Percentiles rank a stretch among this genome's conserved stretches.
Conservation (phyloP, 2,797 vertebrate genomes). For the Aeoliscus strigatus region DNA sequence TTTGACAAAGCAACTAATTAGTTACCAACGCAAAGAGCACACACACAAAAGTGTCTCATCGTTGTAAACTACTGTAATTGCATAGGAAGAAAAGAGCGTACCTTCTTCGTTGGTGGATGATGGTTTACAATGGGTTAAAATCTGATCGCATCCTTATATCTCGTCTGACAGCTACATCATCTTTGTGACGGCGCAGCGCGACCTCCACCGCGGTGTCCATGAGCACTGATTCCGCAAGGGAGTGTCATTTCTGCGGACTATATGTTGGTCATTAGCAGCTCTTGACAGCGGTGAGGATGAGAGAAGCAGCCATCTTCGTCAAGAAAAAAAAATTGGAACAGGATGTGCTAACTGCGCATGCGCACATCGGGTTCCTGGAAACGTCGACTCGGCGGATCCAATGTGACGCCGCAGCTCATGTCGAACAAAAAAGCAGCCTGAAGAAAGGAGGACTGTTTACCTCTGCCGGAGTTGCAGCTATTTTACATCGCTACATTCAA, state of each 20-base stretch:
- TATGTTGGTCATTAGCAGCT: slow-evolving; percentile 47
- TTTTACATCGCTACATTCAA: too few relatives aligned
- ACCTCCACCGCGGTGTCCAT: slow-evolving; percentile 18
- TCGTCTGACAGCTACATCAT: slow-evolving; percentile 60
- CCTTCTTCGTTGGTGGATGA: slow-evolving; percentile 71
- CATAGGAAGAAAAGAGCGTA: slow-evolving; percentile 51
- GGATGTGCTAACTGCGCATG: slow-evolving; percentile 64
- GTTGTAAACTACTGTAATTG: background rate
- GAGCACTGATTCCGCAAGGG: slow-evolving; percentile 1
- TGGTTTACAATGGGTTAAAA: slow-evolving; percentile 69
- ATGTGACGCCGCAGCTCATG: background rate
- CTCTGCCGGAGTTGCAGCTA: too few relatives aligned
- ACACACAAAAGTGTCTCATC: too few relatives aligned
- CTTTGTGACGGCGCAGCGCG: slow-evolving; percentile 32
- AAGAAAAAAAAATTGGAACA: slow-evolving; percentile 67
- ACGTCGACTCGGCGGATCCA: slow-evolving; percentile 16
- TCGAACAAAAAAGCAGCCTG: slow-evolving; percentile 3
- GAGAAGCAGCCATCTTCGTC: slow-evolving; percentile 79
- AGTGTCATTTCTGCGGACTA: slow-evolving; percentile 19
- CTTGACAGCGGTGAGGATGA: slow-evolving; percentile 63
- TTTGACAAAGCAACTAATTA: too few relatives aligned
- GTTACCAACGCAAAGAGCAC: too few relatives aligned
- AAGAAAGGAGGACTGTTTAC: too few relatives aligned
- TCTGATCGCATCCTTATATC: slow-evolving; percentile 62
- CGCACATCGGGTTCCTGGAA: slow-evolving; percentile 52